Percentiles rank a stretch among this genome's conserved stretches.
Conservation (phyloP, 1,140 invertebrate genomes). For the Drosophila oshimai region DNA sequence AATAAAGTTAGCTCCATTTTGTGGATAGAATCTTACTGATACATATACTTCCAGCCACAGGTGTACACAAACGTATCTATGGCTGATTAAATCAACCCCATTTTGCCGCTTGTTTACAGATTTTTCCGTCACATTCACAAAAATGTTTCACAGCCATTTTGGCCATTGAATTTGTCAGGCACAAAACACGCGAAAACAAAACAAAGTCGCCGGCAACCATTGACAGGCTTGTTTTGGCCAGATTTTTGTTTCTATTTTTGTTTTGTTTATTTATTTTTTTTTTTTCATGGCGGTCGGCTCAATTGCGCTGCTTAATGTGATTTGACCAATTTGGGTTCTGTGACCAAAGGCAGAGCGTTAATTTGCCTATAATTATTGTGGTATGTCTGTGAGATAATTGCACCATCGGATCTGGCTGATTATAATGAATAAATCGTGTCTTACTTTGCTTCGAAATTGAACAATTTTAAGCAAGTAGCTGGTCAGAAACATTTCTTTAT, state of each 20-base stretch:
- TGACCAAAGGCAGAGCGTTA: slow-evolving; percentile 49
- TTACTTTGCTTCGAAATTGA: background rate
- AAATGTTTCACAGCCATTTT: slow-evolving; percentile 62
- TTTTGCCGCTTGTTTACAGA: slow-evolving; percentile 52
- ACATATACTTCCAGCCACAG: background rate
- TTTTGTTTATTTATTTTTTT: slow-evolving; percentile 5
- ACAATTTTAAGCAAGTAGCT: slow-evolving; percentile 5
- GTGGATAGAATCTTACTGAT: too few species aligned
- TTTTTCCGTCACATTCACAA: slow-evolving; percentile 69
- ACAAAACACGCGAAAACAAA: slow-evolving; percentile 34
- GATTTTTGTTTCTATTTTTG: slow-evolving; percentile 23
- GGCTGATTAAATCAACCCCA: slow-evolving; percentile 63
- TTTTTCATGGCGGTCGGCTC: slow-evolving; percentile 15
- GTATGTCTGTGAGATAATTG: slow-evolving; percentile 38
- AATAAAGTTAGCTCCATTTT: background rate
- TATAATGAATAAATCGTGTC: slow-evolving; percentile 31
- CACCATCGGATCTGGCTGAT: slow-evolving; percentile 25
- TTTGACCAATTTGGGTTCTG: slow-evolving; percentile 65
- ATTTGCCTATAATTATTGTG: slow-evolving; percentile 68
- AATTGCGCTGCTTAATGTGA: slow-evolving; percentile 62
- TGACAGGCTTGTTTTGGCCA: slow-evolving; percentile 47
- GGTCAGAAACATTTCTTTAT: slow-evolving; percentile 9
- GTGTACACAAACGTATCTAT: slow-evolving; percentile 4
- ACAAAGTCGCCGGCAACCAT: slow-evolving; percentile 47
- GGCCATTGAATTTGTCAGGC: slow-evolving; percentile 61